Conservation (phyloP, 2,113 vertebrate species). For the Plestiodon gilberti region DNA sequence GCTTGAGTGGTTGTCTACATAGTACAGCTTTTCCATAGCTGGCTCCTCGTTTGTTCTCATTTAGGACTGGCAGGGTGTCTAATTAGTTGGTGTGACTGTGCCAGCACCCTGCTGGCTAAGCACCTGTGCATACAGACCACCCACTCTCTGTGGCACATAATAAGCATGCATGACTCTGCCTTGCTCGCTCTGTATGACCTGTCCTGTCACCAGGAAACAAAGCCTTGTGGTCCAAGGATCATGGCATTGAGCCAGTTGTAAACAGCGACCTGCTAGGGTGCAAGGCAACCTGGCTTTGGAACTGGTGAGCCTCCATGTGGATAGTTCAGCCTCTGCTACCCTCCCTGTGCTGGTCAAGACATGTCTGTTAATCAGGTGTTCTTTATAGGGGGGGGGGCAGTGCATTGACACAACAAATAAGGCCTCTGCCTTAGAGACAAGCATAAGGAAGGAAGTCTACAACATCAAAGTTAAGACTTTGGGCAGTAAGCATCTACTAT, state of each 20-base stretch:
- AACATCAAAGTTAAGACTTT: neutral
- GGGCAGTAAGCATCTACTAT: neutral
- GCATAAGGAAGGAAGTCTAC: neutral
- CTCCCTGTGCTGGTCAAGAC: neutral
- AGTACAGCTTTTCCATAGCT: accelerated
- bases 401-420: neutral
- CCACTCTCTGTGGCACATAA: conserved; percentile 50
- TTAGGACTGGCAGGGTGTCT: conserved; percentile 70
- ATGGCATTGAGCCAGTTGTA: neutral
- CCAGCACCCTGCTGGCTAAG: conserved; percentile 70
- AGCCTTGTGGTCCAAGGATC: neutral
- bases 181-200: conserved; percentile 44
- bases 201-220: conserved; percentile 40
- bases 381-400: neutral
- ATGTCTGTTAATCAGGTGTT: neutral
- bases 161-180: conserved; percentile 53
- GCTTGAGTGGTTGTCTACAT: neutral
- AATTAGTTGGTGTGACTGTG: conserved; percentile 65
- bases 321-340: neutral
- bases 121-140: conserved; percentile 72
- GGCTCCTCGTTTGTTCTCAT: conserved; percentile 73
- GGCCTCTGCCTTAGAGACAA: neutral
- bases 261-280: neutral
- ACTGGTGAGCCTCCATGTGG: neutral
- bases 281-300: accelerated